Evolutionary conservation across 2,113 vertebrate species (phyloP).

Genomic region (Siphamia tubifer): DNA sequence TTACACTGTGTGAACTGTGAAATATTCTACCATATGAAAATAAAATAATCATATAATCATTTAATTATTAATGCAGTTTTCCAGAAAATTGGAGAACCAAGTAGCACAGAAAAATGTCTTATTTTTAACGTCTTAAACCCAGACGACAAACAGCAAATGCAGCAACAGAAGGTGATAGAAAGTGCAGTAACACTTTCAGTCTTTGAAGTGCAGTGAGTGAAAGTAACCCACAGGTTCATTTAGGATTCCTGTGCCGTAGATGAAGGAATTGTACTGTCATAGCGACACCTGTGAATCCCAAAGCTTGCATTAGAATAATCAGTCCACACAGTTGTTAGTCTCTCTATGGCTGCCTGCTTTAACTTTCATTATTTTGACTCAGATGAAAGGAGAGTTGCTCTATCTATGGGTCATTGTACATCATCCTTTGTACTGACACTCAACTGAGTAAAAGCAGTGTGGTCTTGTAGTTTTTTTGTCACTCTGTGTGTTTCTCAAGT

Average conservation of each 20-base stretch:
- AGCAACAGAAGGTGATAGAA: not conserved
- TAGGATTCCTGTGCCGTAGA: not conserved
- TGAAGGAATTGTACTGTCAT: not conserved
- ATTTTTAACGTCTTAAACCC: not conserved
- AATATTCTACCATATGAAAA: no score
- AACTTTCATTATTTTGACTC: constrained; percentile 51
- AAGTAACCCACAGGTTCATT: not conserved
- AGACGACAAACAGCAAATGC: not conserved
- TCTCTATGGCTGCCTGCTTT: constrained; percentile 13
- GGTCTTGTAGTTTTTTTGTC: constrained; percentile 34
- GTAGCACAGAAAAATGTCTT: not conserved
- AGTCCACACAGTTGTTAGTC: constrained; percentile 9
- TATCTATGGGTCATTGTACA: constrained; percentile 41
- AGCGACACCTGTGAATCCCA: constrained; percentile 1
- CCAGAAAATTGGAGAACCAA: not conserved
- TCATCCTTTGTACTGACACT: constrained; percentile 54
- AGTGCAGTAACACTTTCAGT: not conserved
- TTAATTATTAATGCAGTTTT: not conserved
- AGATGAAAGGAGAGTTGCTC: constrained; percentile 53
- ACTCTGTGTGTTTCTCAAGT: constrained; percentile 49
- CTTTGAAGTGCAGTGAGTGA: not conserved
- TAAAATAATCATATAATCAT: no score
- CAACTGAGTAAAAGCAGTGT: constrained; percentile 37
- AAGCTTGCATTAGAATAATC: constrained; percentile 35
- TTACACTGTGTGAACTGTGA: no score